These are phyloP conservation scores for Parasteatoda lunata DNA, from an alignment of 2,888 invertebrate genomes.

Conservation along the genomic window DNA sequence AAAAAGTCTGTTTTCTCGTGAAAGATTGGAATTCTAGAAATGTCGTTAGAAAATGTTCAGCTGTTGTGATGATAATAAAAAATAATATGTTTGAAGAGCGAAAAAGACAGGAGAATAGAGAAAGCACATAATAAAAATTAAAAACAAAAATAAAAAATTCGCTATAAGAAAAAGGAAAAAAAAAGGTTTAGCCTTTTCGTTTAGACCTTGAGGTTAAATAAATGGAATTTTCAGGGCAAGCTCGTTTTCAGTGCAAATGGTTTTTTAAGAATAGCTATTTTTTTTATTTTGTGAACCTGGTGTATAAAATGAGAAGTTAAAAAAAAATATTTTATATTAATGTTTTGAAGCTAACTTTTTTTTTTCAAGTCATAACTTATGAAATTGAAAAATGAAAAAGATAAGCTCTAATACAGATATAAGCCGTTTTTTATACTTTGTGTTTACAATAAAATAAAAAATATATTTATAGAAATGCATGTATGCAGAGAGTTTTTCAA, in stretches of 20 bases:
- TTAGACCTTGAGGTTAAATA: slow-evolving; percentile 60
- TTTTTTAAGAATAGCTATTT: slow-evolving; percentile 54
- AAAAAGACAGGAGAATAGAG: background rate
- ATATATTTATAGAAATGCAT: too few relatives aligned
- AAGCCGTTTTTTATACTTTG: too few relatives aligned
- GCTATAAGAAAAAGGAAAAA: slow-evolving; percentile 4
- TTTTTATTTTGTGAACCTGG: slow-evolving; percentile 20
- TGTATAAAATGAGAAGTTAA: slow-evolving; percentile 6
- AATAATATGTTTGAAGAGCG: slow-evolving; percentile 6
- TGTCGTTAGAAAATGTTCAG: background rate
- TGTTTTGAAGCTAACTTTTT: background rate
- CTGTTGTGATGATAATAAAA: background rate
- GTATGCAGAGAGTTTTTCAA: too few relatives aligned
- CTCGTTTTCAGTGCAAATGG: slow-evolving; percentile 47
- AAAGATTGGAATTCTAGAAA: background rate
- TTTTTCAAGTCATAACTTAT: too few relatives aligned
- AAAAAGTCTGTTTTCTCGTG: background rate
- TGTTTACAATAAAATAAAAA: too few relatives aligned
- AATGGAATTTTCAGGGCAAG: slow-evolving; percentile 58
- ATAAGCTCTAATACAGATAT: too few relatives aligned
- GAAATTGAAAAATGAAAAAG: too few relatives aligned
- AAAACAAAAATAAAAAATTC: slow-evolving; percentile 15
- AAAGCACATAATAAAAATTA: slow-evolving; percentile 4
- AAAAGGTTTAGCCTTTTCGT: background rate
- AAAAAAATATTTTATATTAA: background rate